Evolutionary conservation across 1,140 invertebrate genomes (phyloP), one percentile per base, ranked within the genome.

Genomic region (Holotrichia oblita): DNA sequence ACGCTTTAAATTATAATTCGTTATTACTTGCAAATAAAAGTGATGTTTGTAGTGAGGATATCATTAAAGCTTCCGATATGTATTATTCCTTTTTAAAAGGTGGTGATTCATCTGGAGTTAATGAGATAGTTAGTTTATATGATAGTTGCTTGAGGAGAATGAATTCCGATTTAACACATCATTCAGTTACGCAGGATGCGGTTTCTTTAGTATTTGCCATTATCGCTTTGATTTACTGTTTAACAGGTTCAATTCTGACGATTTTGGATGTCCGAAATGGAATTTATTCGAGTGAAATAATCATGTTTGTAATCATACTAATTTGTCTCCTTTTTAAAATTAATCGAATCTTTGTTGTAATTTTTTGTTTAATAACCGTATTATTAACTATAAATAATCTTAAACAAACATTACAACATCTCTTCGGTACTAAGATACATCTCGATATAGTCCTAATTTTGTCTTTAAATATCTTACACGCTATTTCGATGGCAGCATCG

Each of bases 1-100:
- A 92, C 83, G 84, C 90, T 3, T 87, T 93, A 64, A 89, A 93
- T 83, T 93, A 94, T 64, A 93, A 94, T 83, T 87, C 90, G 0
- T 61, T 84, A 72, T 75, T 82, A 55, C 78, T 87, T 42, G 84
- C 89, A 73, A 82, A 88, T 81, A 88, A 89, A 84, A 82, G 85
- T 61, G 75, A 86, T 79, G 79, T 85, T 20, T 85, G 72, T 59
- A 8, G 72, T 14, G 79, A 82, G 20, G 42, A 75, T 44, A 81
- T 82, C 72, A 22, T 80, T 9, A 64, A 80, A 42, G 83, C 84
- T 0, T 77, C 78, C 14, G 42, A 78, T 41, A 41, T 80, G 9
- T 81, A 85, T 81, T 80, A 83, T 78, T 8, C 81, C 7, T 85
- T 78, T 77, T 74, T 84, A 41, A 73, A 41, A n/a, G 72, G 77